A percentile compares a stretch with the other conserved stretches of the same genome.
These are phyloP conservation scores for Noctuana brunneofusca DNA, from an alignment of 2,888 invertebrate species.

Conservation along the genomic window DNA sequence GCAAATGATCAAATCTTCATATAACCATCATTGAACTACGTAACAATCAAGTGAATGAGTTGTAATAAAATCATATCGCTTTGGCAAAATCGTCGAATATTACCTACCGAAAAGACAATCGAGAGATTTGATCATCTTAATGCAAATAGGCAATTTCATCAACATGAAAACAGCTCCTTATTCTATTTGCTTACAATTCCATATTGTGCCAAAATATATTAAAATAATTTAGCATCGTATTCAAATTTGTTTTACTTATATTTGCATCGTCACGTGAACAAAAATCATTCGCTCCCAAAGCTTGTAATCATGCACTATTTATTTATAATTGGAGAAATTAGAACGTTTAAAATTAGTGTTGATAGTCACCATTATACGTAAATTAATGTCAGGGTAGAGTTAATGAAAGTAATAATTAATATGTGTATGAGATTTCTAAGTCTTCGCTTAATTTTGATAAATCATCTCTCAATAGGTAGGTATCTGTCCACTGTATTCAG, in stretches of 20 bases:
- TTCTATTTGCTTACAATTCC: conserved; percentile 62
- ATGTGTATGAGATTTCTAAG: conserved; percentile 65
- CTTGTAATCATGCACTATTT: conserved; percentile 50
- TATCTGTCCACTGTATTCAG: conserved; percentile 74
- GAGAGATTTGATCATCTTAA: conserved; percentile 14
- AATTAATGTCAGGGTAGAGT: conserved; percentile 92
- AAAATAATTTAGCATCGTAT: conserved; percentile 45
- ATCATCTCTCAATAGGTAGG: conserved; percentile 62
- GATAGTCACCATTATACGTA: conserved; percentile 91
- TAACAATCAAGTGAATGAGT: neutral
- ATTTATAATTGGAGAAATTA: conserved; percentile 63
- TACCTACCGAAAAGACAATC: conserved; percentile 3
- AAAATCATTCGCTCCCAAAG: conserved; percentile 34
- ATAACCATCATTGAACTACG: neutral
- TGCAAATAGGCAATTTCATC: conserved; percentile 19
- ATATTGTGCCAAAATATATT: conserved; percentile 77
- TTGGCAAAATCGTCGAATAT: neutral
- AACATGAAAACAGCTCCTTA: conserved; percentile 31
- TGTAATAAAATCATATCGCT: neutral
- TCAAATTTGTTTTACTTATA: conserved; percentile 29
- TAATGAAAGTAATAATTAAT: conserved; percentile 63
- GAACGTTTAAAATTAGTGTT: conserved; percentile 71
- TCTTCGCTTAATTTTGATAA: conserved; percentile 73
- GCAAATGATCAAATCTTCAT: neutral
- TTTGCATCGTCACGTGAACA: conserved; percentile 33